Evolutionary conservation across 2,113 vertebrate genomes (phyloP).

Genomic region (Semicossyphus pulcher): DNA sequence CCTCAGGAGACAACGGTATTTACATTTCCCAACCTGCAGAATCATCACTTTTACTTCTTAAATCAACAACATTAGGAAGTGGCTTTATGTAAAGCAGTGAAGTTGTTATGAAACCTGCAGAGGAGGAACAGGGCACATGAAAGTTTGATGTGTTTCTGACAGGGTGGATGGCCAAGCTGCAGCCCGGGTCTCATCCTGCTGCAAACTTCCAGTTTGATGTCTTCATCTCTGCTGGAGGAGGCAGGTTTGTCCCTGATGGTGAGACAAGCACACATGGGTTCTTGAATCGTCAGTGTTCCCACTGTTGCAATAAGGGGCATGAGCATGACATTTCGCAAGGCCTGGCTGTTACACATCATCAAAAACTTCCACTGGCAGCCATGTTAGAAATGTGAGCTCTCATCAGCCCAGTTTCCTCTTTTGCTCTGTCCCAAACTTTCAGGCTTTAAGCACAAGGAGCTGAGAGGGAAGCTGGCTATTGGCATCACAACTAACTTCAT

Average conservation of each 20-base stretch:
- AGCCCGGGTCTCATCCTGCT: constrained; percentile 83
- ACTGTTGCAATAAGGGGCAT: not conserved
- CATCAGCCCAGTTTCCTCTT: not conserved
- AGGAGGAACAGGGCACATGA: not conserved
- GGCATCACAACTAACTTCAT: constrained; percentile 95
- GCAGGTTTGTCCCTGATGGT: constrained; percentile 93
- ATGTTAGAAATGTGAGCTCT: not conserved
- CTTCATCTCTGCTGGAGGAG: constrained; percentile 93
- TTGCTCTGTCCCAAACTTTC: not conserved
- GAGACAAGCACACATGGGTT: constrained; percentile 49
- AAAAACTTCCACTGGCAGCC: not conserved
- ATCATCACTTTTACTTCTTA: not conserved
- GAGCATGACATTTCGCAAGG: constrained; percentile 6
- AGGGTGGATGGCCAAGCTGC: constrained; percentile 89
- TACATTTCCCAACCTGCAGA: not conserved
- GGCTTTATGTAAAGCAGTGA: not conserved
- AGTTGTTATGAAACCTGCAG: not conserved
- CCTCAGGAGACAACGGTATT: constrained; percentile 78
- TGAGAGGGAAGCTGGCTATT: constrained; percentile 92
- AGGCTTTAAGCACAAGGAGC: constrained; percentile 93
- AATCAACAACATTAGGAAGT: not conserved
- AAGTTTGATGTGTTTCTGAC: constrained; percentile 30
- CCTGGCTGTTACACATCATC: not conserved
- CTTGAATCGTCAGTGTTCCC: not conserved
- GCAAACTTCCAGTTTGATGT: constrained; percentile 89